phyloP scores from a whole-genome alignment of 1,140 invertebrate genomes.

The Aethina tumida region DNA sequence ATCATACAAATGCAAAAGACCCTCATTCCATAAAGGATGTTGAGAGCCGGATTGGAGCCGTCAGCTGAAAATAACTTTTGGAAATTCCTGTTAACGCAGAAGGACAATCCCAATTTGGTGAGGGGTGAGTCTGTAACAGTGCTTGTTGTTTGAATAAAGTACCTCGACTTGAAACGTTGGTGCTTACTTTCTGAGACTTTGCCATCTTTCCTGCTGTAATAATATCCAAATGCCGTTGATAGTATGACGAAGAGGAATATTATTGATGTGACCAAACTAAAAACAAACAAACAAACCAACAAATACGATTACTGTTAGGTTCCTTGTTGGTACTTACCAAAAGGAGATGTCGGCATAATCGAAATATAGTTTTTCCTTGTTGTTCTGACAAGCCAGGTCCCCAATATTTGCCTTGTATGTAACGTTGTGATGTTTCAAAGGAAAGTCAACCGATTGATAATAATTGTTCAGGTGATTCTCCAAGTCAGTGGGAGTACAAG shows the following conservation, averaged over 20 bases:
- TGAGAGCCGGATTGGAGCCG: conserved; percentile 35
- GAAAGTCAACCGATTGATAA: conserved; percentile 35
- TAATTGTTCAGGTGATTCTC: conserved; percentile 34
- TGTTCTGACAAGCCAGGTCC: conserved; percentile 30
- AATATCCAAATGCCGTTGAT: not conserved
- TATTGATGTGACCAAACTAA: not conserved
- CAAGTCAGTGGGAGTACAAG: conserved; percentile 37
- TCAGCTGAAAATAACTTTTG: conserved; percentile 32
- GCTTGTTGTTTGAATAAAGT: conserved; percentile 1
- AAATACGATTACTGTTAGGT: conserved; percentile 1
- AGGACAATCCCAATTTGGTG: conserved; percentile 33
- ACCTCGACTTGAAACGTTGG: not conserved
- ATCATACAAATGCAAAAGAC: conserved; percentile 42
- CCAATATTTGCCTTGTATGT: conserved; percentile 30
- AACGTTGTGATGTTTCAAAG: conserved; percentile 32
- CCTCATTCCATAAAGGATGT: conserved; percentile 41
- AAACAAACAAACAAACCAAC: not conserved
- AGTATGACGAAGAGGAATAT: not conserved
- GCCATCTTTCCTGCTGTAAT: not conserved
- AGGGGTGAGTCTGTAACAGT: conserved; percentile 30
- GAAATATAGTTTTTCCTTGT: conserved; percentile 28
- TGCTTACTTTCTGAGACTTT: not conserved
- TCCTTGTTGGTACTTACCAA: conserved; percentile 32
- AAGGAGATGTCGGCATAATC: conserved; percentile 35
- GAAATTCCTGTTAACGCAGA: conserved; percentile 39